Percentiles rank a stretch among this genome's conserved stretches.
Conservation (phyloP, 2,797 vertebrate genomes). For the Petrocephalus sullivani region DNA sequence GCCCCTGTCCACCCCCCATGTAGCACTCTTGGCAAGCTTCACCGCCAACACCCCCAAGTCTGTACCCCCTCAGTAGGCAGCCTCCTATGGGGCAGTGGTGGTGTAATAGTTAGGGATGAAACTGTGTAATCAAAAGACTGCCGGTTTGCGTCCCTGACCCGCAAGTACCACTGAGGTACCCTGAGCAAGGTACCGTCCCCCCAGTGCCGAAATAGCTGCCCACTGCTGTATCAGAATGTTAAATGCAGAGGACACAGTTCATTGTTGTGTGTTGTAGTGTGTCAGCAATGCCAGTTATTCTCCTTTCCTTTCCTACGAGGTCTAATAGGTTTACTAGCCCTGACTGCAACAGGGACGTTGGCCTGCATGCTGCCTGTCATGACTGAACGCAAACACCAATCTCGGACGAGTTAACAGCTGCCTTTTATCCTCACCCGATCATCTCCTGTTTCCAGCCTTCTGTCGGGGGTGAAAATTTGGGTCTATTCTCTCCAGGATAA, state of each 20-base stretch:
- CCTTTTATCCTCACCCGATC: neutral
- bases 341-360: neutral
- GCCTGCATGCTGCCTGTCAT: neutral
- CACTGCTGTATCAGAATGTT: no score
- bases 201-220: no score
- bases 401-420: neutral
- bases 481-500: constrained; percentile 45
- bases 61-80: neutral
- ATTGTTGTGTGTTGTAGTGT: no score
- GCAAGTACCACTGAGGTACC: no score
- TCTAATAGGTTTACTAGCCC: neutral
- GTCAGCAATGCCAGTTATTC: no score
- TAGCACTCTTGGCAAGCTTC: neutral
- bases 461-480: constrained; percentile 35
- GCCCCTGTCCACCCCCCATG: neutral
- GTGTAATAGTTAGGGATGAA: no score
- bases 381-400: neutral
- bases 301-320: neutral
- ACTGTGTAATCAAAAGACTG: no score
- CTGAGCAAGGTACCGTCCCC: no score
- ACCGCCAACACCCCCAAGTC: neutral
- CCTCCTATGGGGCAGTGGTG: neutral
- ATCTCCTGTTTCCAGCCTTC: constrained; percentile 27
- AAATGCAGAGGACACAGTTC: no score
- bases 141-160: no score